Percentiles rank a stretch among this genome's conserved stretches.
These are phyloP conservation scores for Drosophila nigricruria DNA, from an alignment of 2,888 invertebrate species.

Conservation along the genomic window DNA sequence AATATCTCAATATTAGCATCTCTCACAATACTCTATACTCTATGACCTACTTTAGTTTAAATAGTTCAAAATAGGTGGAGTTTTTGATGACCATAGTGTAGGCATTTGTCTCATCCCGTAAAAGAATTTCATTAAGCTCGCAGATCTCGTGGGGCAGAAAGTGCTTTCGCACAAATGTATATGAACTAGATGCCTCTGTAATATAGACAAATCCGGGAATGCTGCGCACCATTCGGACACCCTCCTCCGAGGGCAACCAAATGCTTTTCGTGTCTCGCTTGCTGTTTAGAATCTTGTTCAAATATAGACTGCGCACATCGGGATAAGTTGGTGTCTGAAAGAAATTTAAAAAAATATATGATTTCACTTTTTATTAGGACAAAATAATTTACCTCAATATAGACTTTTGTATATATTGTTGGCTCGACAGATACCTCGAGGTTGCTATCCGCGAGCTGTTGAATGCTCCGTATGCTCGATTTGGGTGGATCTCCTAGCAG, in stretches of 20 bases:
- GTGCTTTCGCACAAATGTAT: slow-evolving; percentile 69
- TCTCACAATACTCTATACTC: not conserved
- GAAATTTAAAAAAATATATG: not conserved
- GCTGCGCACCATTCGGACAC: slow-evolving; percentile 71
- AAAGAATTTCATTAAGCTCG: slow-evolving; percentile 81
- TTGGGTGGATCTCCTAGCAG: slow-evolving; percentile 87
- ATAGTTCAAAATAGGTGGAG: slow-evolving; percentile 80
- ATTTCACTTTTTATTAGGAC: not conserved
- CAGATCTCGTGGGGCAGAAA: slow-evolving; percentile 83
- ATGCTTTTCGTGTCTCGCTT: slow-evolving; percentile 50
- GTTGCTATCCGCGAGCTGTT: slow-evolving; percentile 86
- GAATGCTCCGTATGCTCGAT: slow-evolving; percentile 86
- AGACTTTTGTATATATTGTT: slow-evolving; percentile 79
- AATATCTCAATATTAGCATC: not conserved
- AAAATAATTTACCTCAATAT: slow-evolving; percentile 68
- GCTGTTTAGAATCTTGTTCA: slow-evolving; percentile 66
- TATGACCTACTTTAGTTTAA: slow-evolving; percentile 49
- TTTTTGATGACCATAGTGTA: slow-evolving; percentile 62
- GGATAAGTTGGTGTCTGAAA: slow-evolving; percentile 51
- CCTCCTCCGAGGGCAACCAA: slow-evolving; percentile 73
- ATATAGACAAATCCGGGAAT: slow-evolving; percentile 80
- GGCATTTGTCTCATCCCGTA: slow-evolving; percentile 68
- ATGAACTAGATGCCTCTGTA: slow-evolving; percentile 75
- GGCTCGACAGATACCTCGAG: slow-evolving; percentile 86
- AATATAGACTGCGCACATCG: slow-evolving; percentile 70